These are phyloP conservation scores for Diplogasteroides magnus DNA, from an alignment of 1,140 invertebrate genomes.

Conservation along the genomic window DNA sequence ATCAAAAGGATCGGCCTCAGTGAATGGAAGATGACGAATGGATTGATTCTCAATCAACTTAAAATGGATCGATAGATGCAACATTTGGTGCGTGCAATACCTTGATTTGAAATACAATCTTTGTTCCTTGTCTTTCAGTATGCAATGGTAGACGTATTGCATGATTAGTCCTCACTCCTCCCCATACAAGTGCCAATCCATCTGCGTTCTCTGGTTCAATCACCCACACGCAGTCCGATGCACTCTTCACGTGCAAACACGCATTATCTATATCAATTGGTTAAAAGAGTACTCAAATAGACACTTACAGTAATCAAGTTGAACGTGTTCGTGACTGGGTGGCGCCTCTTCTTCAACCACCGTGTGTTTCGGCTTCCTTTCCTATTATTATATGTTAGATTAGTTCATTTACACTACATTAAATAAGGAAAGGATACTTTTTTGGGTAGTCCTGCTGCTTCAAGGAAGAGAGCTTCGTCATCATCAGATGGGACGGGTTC, in stretches of 20 bases:
- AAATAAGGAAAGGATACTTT: too few relatives aligned
- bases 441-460: neutral
- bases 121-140: slow-evolving; percentile 3
- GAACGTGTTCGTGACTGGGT: neutral
- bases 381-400: too few relatives aligned
- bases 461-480: neutral
- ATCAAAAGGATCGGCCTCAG: slow-evolving; percentile 30
- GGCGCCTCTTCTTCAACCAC: neutral
- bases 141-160: slow-evolving; percentile 19
- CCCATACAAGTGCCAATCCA: slow-evolving; percentile 35
- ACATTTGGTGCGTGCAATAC: neutral
- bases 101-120: slow-evolving; percentile 26
- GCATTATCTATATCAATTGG: slow-evolving; percentile 36
- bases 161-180: slow-evolving; percentile 31
- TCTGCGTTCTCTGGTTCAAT: slow-evolving; percentile 33
- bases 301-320: neutral
- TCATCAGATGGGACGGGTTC: neutral
- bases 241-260: slow-evolving; percentile 29
- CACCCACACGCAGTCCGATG: slow-evolving; percentile 17
- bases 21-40: slow-evolving; percentile 32
- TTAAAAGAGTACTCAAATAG: too few relatives aligned
- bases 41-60: slow-evolving; percentile 24
- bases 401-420: too few relatives aligned
- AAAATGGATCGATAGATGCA: slow-evolving; percentile 6
- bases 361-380: neutral